Base-by-base conservation (phyloP, 2,797 vertebrate genomes). In the Bradypodion pumilum region DNA sequence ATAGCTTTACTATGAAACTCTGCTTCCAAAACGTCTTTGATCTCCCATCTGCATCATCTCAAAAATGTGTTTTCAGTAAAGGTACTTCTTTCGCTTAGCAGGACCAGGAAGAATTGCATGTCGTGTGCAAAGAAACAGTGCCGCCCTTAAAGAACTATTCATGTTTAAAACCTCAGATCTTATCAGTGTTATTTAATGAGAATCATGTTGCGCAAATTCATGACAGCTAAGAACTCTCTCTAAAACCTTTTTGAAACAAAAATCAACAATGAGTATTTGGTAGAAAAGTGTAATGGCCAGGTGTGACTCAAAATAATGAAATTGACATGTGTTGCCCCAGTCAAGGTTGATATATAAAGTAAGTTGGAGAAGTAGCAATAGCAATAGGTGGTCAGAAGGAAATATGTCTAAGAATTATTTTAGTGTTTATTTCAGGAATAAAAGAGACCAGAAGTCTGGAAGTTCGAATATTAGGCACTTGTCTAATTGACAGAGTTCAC, bases 331-430 rank as follows among this genome's bases (percentile, higher is more conserved):
- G 16, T 29, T 79, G 35, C 9, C 21, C 29, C 56, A 42, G 27
- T 42, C 72, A 12, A 37, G 27, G 19, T 32, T 72, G 52, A 42
- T 60, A 42, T 12, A 12, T 8, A 1, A 27, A 29, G 23, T 13
- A 10, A 40, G 6, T 13, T 80, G 66, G 25, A 19, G 49, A 70
- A n/a, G 27, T 40, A 81, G 29, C 25, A 74, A n/a, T 46, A 25
- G n/a, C 77, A 35, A 49, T 37, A 56, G 9, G 52, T 56, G 13
- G 52, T 69, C 44, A 80, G 80, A 80, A 12, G 66, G 23, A 69
- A 56, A 80, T 68, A 35, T 52, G 37, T 56, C 19, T 56, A 80
- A 80, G 21, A 80, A 80, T 79, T 49, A 25, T 3, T 80, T 80
- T 7, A 80, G 25, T 68, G 23, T 66, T 37, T 68, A 69, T 35